Percentiles rank a stretch among this genome's conserved stretches.
Conservation (phyloP, 2,888 invertebrate genomes). For the Aricia artaxerxes region DNA sequence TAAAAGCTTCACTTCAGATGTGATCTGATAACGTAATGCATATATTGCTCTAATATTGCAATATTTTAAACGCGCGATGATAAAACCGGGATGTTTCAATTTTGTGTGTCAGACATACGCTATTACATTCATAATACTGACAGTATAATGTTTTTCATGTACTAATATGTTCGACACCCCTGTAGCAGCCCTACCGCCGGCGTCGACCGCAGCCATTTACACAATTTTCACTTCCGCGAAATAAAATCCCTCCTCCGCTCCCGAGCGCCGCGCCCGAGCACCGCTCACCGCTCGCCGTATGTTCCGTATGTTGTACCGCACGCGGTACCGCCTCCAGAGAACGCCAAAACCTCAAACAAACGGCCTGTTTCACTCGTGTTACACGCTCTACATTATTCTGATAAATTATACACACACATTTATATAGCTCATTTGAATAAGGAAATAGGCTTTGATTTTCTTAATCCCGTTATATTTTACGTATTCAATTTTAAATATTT, state of each 20-base stretch:
- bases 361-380: background rate
- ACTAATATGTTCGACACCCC: background rate
- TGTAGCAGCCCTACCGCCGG: background rate
- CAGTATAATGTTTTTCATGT: background rate
- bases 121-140: background rate
- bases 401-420: background rate
- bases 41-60: too few relatives aligned
- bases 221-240: conserved; percentile 24
- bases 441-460: background rate
- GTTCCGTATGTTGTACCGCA: background rate
- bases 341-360: background rate
- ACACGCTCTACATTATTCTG: background rate
- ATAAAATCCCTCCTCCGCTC: conserved; percentile 1
- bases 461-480: background rate
- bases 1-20: too few relatives aligned
- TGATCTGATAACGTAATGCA: too few relatives aligned
- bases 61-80: too few relatives aligned
- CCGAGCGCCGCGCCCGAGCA: background rate
- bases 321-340: background rate
- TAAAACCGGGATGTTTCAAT: too few relatives aligned
- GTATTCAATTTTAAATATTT: too few relatives aligned
- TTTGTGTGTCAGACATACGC: background rate
- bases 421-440: background rate
- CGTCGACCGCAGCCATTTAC: conserved; percentile 16
- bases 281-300: background rate